phyloP scores from a whole-genome alignment of 1,140 invertebrate genomes.

The Caerostris darwini region DNA sequence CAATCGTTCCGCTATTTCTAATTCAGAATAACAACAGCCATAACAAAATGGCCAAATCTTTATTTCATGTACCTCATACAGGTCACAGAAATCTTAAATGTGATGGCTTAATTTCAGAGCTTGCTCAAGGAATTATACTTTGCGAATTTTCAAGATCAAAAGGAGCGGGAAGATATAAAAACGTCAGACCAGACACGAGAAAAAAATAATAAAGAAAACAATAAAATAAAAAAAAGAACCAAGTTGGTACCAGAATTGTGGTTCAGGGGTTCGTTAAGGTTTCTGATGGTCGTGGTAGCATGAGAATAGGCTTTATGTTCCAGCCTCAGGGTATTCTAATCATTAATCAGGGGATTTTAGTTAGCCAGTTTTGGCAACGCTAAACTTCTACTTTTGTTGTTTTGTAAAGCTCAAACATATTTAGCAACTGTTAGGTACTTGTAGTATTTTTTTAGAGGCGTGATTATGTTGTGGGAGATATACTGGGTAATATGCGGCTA shows the following conservation, averaged over 20 bases:
- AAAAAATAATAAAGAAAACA: neutral
- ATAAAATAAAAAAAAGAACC: too few species aligned
- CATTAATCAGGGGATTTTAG: slow-evolving; percentile 62
- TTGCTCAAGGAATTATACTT: slow-evolving; percentile 23
- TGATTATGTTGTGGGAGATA: too few species aligned
- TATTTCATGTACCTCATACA: neutral
- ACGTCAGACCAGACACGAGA: neutral
- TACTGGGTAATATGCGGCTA: too few species aligned
- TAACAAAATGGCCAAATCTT: slow-evolving; percentile 7
- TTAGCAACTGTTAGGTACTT: neutral
- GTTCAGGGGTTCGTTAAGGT: slow-evolving; percentile 9
- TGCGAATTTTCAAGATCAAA: slow-evolving; percentile 50
- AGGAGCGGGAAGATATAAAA: slow-evolving; percentile 20
- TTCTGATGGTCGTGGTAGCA: slow-evolving; percentile 16
- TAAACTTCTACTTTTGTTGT: neutral
- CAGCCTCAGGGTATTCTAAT: neutral
- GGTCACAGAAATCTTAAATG: neutral
- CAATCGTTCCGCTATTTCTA: neutral
- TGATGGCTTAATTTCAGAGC: slow-evolving; percentile 48
- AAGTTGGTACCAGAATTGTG: neutral
- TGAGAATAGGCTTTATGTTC: slow-evolving; percentile 13
- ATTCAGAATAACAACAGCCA: neutral
- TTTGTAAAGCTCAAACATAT: neutral
- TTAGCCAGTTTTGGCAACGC: slow-evolving; percentile 26
- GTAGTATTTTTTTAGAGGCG: too few species aligned